Evolutionary conservation across 2,888 invertebrate species (phyloP), one percentile per base, ranked within the genome.

Genomic region (Eristalis arbustorum): DNA sequence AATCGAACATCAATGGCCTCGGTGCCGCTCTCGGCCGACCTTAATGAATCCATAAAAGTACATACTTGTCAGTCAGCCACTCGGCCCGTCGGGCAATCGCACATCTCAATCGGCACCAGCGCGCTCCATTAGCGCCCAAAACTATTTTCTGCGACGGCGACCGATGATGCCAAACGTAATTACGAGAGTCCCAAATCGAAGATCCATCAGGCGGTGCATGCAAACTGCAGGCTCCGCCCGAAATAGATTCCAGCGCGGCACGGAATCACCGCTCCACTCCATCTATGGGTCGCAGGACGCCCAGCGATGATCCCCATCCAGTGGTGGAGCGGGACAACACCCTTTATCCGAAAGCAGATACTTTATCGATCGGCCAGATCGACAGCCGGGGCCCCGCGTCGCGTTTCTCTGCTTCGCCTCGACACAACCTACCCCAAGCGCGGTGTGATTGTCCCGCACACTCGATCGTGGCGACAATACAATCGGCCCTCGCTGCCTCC

Each of bases 341-440:
- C 83, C 83, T 83, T 78, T 74, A 79, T 82, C 79, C 75, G 75
- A 87, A 83, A 83, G 73, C 72, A 84, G 84, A 88, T 88, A 84
- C 49, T 84, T 84, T 84, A 84, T 88, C 88, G 88, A 88, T 88
- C 84, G 84, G 76, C 79, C 84, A 84, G 76, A 83, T 83, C 84
- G 88, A 84, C 88, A 84, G 80, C 88, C 75, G 68, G 80, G 88
- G 3, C 31, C 31, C 31, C 31, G 31, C 31, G 31, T 5, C 31
- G 31, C 31, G 31, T 84, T 84, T 74, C 8, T 42, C 23, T 18
- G 59, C 71, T 80, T 72, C 63, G 73, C 81, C 81, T 76, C 49
- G 42, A 42, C 68, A 71, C 69, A 87, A 87, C 87, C 87, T 88
- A 88, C 88, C 88, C 88, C 84, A 88, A 88, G 73, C 72, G 76